These are phyloP conservation scores for Plutella xylostella DNA, from an alignment of 2,888 invertebrate species.

Conservation along the genomic window DNA sequence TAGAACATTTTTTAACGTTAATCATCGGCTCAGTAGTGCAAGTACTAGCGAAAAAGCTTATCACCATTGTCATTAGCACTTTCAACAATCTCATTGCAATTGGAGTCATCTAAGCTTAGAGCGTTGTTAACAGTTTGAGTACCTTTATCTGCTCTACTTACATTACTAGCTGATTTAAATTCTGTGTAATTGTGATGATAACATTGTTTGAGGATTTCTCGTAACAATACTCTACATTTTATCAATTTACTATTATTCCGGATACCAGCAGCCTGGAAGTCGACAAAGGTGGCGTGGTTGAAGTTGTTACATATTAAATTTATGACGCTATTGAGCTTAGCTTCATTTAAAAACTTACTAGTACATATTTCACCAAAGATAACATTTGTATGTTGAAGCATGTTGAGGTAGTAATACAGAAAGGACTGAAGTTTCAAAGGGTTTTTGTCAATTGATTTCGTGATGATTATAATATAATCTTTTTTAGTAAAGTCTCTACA, in stretches of 20 bases:
- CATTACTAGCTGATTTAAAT: background rate
- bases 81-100: too few species aligned
- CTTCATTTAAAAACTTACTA: background rate
- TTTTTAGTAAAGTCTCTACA: background rate
- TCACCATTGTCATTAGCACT: too few species aligned
- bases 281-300: too few species aligned
- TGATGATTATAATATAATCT: too few species aligned
- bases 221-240: background rate
- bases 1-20: too few species aligned
- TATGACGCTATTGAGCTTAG: background rate
- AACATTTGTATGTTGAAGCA: background rate
- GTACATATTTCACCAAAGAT: background rate
- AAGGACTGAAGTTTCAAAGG: background rate
- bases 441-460: background rate
- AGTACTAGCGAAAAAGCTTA: too few species aligned
- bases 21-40: too few species aligned
- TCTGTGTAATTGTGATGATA: background rate
- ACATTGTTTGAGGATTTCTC: background rate
- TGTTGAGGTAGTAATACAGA: background rate
- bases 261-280: too few species aligned
- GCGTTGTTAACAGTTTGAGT: too few species aligned
- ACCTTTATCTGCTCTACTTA: too few species aligned
- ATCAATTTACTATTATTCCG: background rate
- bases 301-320: too few species aligned
- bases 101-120: too few species aligned